Evolutionary conservation across 2,797 vertebrate species (phyloP), one percentile per base, ranked within the genome.

Genomic region (Okamejei kenojei): DNA sequence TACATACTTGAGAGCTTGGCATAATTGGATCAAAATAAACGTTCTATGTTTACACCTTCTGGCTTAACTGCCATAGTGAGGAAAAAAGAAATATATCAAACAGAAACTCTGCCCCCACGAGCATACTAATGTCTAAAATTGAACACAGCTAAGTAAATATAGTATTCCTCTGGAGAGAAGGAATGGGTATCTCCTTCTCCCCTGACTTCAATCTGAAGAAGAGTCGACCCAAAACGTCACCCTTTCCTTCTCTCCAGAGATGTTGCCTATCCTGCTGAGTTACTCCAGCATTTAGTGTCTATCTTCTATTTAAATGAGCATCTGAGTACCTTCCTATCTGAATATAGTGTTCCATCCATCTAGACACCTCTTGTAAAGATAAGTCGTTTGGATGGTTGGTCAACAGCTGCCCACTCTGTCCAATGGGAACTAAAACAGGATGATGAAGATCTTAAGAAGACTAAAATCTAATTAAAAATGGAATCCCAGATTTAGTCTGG

Each of bases 21-120:
- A 68, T 88, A 88, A 35, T 68, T 88, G 15, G n/a, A 88, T 88
- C 65, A 32, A 88, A 88, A 65, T 88, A 88, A 88, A 65, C 21
- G 38, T 35, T 88, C 84, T 88, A 32, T 35, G 13, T 88, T 32
- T 88, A 32, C 61, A 88, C 10, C 61, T 86, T 86, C 61, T 19
- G 68, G 63, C 84, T 88, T 88, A 88, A 88, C 84, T 88, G 32
- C 84, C 61, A 88, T 68, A 68, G 84, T 32, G n/a, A 88, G 61
- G 10, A 88, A 63, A 68, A 68, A 2, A 21, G 15, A 88, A 88
- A 68, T 65, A 88, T 35, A 78, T 78, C 77, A 78, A 68, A 88
- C 84, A 68, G 29, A 86, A 86, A 7, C 61, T 65, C 84, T 35
- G 61, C 7, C 61, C 61, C n/a, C 61, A 29, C n/a, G 13, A n/a